Conservation (phyloP, 2,797 vertebrate genomes). For the Phalanger gymnotis region DNA sequence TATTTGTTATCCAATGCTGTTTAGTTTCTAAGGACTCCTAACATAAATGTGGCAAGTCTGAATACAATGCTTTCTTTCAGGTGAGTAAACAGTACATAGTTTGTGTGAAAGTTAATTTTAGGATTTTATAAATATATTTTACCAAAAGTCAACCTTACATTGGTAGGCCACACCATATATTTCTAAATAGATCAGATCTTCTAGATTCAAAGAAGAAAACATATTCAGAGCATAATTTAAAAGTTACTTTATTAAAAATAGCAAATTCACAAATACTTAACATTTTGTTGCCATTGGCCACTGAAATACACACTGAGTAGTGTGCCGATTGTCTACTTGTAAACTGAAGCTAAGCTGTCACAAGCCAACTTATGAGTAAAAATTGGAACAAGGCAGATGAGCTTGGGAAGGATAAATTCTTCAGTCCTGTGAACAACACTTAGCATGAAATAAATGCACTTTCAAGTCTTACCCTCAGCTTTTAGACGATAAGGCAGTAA, state of each 20-base stretch:
- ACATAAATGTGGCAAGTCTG: background rate
- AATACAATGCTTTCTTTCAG: background rate
- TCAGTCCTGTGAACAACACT: slow-evolving; percentile 41
- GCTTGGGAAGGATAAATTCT: slow-evolving; percentile 44
- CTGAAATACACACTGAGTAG: slow-evolving; percentile 55
- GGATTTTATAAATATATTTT: slow-evolving; percentile 23
- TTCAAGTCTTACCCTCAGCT: slow-evolving; percentile 68
- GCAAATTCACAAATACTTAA: slow-evolving; percentile 79
- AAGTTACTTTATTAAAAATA: slow-evolving; percentile 83
- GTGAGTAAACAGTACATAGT: background rate
- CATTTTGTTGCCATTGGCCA: slow-evolving; percentile 69
- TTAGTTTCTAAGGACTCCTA: background rate
- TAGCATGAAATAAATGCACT: slow-evolving; percentile 64
- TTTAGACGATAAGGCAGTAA: slow-evolving; percentile 82
- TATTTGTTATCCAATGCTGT: background rate
- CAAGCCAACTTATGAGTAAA: slow-evolving; percentile 34
- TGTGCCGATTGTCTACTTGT: slow-evolving; percentile 76
- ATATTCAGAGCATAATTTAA: slow-evolving; percentile 59
- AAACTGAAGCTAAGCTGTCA: slow-evolving; percentile 71
- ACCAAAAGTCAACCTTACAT: background rate
- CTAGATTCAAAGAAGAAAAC: slow-evolving; percentile 6
- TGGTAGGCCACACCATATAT: background rate
- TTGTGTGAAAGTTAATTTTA: background rate
- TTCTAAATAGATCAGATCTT: background rate
- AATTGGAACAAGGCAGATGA: slow-evolving; percentile 7